These are phyloP conservation scores for Coranthus polyacanthus DNA, from an alignment of 2,797 vertebrate species.

Conservation along the genomic window DNA sequence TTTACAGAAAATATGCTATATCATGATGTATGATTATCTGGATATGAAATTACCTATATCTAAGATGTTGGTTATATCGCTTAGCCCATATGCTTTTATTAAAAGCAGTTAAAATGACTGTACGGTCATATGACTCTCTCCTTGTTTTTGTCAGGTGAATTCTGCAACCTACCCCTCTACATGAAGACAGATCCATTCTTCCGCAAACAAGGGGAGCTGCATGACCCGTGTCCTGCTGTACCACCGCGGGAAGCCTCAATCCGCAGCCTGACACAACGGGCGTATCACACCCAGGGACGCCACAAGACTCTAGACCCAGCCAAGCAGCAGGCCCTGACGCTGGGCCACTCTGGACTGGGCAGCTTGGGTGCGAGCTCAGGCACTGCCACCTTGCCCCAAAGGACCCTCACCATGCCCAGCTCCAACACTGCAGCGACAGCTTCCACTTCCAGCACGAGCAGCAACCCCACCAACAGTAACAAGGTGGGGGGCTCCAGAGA, in stretches of 20 bases:
- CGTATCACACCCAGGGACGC: constrained; percentile 94
- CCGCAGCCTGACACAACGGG: constrained; percentile 92
- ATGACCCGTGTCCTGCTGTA: constrained; percentile 95
- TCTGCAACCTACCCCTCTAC: constrained; percentile 98
- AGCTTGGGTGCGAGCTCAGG: constrained; percentile 84
- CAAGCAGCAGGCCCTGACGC: constrained; percentile 90
- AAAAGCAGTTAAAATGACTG: too few species aligned
- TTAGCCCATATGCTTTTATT: too few species aligned
- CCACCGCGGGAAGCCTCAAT: constrained; percentile 96
- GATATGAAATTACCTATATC: too few species aligned
- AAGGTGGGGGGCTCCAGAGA: constrained; percentile 98
- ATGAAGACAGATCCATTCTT: constrained; percentile 98
- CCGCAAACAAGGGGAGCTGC: constrained; percentile 93
- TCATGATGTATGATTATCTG: too few species aligned
- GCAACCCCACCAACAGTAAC: constrained; percentile 82
- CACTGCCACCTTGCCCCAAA: constrained; percentile 95
- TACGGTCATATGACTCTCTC: constrained; percentile 10
- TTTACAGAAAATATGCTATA: too few species aligned
- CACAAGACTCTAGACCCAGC: constrained; percentile 96
- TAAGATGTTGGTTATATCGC: too few species aligned
- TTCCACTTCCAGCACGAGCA: constrained; percentile 83
- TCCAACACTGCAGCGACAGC: constrained; percentile 84
- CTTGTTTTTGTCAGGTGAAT: constrained; percentile 87
- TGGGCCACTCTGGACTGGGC: constrained; percentile 88
- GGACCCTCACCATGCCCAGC: constrained; percentile 95